Evolutionary conservation across 2,113 vertebrate genomes (phyloP).

Genomic region (Butorides virescens): DNA sequence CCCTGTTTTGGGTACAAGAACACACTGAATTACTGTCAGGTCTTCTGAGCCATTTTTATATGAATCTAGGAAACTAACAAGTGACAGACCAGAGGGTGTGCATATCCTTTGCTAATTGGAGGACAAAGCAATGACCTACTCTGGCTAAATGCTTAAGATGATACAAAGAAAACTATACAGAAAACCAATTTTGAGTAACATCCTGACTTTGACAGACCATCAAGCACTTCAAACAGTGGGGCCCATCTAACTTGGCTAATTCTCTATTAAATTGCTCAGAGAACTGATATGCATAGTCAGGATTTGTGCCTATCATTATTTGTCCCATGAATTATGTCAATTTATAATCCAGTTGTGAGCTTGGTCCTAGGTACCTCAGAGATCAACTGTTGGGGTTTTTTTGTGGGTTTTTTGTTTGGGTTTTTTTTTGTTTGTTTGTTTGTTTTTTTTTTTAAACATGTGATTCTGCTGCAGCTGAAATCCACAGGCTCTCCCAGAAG

Average conservation of each 20-base stretch:
- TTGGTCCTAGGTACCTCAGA: neutral
- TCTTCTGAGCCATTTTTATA: neutral
- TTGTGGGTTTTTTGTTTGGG: neutral
- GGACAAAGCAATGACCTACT: neutral
- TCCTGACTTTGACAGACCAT: neutral
- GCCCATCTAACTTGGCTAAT: neutral
- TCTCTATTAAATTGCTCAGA: neutral
- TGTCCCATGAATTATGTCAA: neutral
- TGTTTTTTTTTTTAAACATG: neutral
- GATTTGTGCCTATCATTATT: neutral
- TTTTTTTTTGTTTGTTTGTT: no score
- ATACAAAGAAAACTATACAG: neutral
- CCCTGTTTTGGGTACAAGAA: neutral
- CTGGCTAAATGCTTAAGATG: neutral
- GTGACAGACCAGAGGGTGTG: neutral
- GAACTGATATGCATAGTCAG: neutral
- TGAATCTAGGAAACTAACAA: neutral
- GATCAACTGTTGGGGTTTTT: neutral
- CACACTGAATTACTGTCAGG: neutral
- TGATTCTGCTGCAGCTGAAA: neutral
- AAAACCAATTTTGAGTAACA: neutral
- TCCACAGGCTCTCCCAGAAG: neutral
- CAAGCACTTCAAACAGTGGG: neutral
- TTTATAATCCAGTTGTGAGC: neutral
- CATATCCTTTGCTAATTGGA: neutral